Conservation (phyloP, 2,797 vertebrate species). For the Sternotherus odoratus region DNA sequence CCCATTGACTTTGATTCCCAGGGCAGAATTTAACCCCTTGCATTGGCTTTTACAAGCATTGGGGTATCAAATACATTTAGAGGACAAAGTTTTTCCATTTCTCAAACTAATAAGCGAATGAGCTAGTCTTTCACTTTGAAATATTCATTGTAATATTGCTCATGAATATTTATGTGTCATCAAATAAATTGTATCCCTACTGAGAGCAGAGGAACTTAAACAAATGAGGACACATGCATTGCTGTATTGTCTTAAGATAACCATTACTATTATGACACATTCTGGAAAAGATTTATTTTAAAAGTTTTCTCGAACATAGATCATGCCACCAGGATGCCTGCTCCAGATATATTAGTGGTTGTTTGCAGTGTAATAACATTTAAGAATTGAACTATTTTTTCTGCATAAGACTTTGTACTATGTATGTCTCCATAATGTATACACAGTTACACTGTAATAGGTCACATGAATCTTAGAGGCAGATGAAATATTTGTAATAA, state of each 20-base stretch:
- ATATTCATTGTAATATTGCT: conserved; percentile 49
- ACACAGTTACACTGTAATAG: neutral
- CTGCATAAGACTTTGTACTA: neutral
- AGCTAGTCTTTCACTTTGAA: conserved; percentile 45
- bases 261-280: conserved; percentile 35
- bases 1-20: neutral
- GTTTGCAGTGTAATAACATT: conserved; percentile 43
- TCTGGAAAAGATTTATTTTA: conserved; percentile 59
- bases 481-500: conserved; percentile 26
- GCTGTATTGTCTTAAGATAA: conserved; percentile 13
- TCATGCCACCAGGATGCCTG: conserved; percentile 41
- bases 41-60: neutral
- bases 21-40: conserved; percentile 37
- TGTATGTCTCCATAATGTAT: conserved; percentile 22
- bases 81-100: conserved; percentile 38
- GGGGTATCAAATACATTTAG: neutral
- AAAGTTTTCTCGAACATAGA: conserved; percentile 38
- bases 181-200: conserved; percentile 60
- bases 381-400: conserved; percentile 45
- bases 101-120: conserved; percentile 51
- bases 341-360: conserved; percentile 8
- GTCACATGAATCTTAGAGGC: conserved; percentile 15
- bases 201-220: conserved; percentile 33
- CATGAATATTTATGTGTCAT: conserved; percentile 72
- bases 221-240: conserved; percentile 40